Conservation (phyloP, 1,140 invertebrate species). For the Leptonema lineaticorne region DNA sequence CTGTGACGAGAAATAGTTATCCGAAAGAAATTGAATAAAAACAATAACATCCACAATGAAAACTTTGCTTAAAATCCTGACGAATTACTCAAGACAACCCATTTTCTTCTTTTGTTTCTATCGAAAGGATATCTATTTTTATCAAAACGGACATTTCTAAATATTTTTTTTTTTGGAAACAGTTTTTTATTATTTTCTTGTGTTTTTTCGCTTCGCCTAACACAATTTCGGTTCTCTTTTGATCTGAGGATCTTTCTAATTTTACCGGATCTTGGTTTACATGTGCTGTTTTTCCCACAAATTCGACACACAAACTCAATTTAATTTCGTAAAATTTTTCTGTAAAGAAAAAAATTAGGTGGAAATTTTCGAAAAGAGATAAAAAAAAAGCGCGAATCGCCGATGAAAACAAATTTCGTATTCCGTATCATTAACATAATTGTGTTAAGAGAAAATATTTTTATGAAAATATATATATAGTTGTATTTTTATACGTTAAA, state of each 20-base stretch:
- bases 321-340: not conserved
- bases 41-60: too few species aligned
- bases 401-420: slow-evolving; percentile 15
- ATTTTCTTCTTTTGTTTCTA: too few species aligned
- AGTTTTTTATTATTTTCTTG: too few species aligned
- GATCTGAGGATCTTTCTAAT: not conserved
- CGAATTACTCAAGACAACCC: too few species aligned
- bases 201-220: not conserved
- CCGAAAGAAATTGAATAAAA: too few species aligned
- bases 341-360: not conserved
- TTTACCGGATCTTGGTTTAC: not conserved
- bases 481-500: too few species aligned
- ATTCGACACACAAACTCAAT: not conserved
- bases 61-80: too few species aligned
- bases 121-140: not conserved
- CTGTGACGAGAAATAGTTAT: too few species aligned
- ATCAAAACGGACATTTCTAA: not conserved
- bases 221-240: not conserved
- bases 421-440: slow-evolving; percentile 12
- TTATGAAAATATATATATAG: too few species aligned
- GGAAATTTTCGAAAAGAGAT: not conserved
- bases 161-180: too few species aligned
- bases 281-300: slow-evolving; percentile 1
- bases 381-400: not conserved
- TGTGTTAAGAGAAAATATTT: not conserved